A percentile compares a stretch with the other conserved stretches of the same genome.
Conservation (phyloP, 37 sponge, comb jelly and placozoan genomes). For the Hormiphora californensis region DNA sequence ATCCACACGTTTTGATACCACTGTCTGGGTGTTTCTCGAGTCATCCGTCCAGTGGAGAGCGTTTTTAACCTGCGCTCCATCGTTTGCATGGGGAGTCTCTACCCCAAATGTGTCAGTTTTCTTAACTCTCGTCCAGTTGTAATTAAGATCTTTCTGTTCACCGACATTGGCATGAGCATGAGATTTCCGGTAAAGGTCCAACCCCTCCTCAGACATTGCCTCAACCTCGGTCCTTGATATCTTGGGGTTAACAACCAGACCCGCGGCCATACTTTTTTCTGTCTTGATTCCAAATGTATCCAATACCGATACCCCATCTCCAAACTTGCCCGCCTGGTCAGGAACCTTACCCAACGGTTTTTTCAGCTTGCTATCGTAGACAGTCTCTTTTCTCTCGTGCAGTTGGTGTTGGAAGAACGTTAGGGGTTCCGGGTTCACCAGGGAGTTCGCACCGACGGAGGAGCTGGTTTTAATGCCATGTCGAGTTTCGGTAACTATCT, state of each 20-base stretch:
- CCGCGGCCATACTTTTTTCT: conserved; percentile 63
- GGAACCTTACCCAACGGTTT: conserved; percentile 75
- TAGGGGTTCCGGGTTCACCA: conserved; percentile 76
- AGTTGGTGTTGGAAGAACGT: conserved; percentile 66
- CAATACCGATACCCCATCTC: conserved; percentile 1
- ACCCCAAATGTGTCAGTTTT: conserved; percentile 79
- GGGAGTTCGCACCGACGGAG: conserved; percentile 62
- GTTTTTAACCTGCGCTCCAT: conserved; percentile 67
- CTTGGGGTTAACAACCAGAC: conserved; percentile 74
- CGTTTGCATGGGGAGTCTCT: conserved; percentile 88
- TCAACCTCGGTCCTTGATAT: conserved; percentile 67
- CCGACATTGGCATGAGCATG: conserved; percentile 53
- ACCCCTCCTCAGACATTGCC: conserved; percentile 60
- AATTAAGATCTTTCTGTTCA: conserved; percentile 78
- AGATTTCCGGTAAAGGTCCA: conserved; percentile 32
- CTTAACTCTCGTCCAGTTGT: conserved; percentile 84
- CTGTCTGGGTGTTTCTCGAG: conserved; percentile 20
- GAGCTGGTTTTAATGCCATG: conserved; percentile 73
- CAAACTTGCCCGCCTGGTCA: conserved; percentile 43
- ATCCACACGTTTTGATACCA: conserved; percentile 79
- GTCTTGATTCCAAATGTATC: conserved; percentile 51
- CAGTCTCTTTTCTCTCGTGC: conserved; percentile 63
- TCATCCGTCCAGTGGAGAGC: conserved; percentile 76
- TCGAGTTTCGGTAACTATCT: conserved; percentile 20
- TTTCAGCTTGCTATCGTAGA: conserved; percentile 68